Evolutionary conservation across 2,797 vertebrate species (phyloP).

Genomic region (Clarias pachynema): DNA sequence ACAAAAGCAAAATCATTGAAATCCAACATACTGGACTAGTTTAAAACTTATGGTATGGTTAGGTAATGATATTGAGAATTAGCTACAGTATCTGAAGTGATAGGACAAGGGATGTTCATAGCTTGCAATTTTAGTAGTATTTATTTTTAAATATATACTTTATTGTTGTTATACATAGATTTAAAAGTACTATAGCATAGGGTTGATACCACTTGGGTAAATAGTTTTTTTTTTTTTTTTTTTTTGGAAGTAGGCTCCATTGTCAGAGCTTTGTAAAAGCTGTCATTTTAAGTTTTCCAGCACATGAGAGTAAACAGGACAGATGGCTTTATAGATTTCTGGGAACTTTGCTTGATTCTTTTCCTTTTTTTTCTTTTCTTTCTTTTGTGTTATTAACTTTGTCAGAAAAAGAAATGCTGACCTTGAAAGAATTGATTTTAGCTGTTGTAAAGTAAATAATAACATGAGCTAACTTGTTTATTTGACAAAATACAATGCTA

Average conservation of each 20-base stretch:
- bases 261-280: not conserved
- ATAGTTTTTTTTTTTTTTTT: not conserved
- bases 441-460: not conserved
- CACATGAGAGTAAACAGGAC: not conserved
- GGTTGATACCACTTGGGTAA: not conserved
- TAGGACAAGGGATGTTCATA: not conserved
- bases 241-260: not conserved
- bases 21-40: not conserved
- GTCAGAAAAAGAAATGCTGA: not conserved
- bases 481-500: not conserved
- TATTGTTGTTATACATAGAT: not conserved
- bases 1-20: not conserved
- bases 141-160: not conserved
- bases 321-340: not conserved
- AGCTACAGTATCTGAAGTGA: not conserved
- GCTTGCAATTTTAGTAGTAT: not conserved
- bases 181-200: not conserved
- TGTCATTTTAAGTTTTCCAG: not conserved
- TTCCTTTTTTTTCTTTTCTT: not conserved
- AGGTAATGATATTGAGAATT: not conserved
- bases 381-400: not conserved
- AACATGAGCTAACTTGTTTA: not conserved
- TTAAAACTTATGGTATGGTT: not conserved
- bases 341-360: not conserved
- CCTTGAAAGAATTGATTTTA: not conserved